phyloP scores from a whole-genome alignment of 1,140 invertebrate genomes.

The Arctopsyche grandis region DNA sequence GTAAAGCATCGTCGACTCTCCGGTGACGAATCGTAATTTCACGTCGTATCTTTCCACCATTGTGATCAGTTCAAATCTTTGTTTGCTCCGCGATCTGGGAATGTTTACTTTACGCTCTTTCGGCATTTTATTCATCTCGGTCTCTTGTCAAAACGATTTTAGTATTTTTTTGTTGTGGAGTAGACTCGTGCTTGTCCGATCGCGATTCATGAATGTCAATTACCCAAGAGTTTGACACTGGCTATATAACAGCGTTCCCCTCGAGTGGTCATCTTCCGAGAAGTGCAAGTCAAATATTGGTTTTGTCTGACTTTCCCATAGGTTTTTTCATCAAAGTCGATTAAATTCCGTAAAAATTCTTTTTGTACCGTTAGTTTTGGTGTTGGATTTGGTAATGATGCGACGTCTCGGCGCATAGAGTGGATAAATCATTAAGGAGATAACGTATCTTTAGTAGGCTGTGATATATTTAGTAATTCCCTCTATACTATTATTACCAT shows the following conservation, averaged over 20 bases:
- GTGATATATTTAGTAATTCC: too few species aligned
- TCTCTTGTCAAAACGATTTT: background rate
- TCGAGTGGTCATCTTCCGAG: conserved; percentile 23
- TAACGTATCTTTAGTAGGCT: too few species aligned
- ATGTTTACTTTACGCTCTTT: conserved; percentile 27
- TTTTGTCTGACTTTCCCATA: conserved; percentile 10
- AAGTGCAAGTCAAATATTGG: conserved; percentile 21
- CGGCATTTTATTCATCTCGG: background rate
- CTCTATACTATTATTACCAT: too few species aligned
- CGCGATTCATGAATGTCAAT: conserved; percentile 35
- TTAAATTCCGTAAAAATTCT: background rate
- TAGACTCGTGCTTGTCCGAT: conserved; percentile 36
- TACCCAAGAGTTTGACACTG: conserved; percentile 8
- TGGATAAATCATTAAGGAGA: background rate
- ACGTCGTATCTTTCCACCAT: background rate
- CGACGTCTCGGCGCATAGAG: background rate
- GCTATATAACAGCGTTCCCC: background rate
- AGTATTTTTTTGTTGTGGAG: conserved; percentile 26
- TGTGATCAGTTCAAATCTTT: conserved; percentile 1
- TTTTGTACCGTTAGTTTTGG: background rate
- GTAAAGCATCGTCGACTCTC: background rate
- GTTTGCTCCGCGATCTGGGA: conserved; percentile 13
- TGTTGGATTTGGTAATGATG: background rate
- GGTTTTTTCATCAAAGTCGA: conserved; percentile 9
- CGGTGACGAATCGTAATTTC: background rate